Conservation (phyloP, 2,113 vertebrate genomes). For the Stegostoma tigrinum region DNA sequence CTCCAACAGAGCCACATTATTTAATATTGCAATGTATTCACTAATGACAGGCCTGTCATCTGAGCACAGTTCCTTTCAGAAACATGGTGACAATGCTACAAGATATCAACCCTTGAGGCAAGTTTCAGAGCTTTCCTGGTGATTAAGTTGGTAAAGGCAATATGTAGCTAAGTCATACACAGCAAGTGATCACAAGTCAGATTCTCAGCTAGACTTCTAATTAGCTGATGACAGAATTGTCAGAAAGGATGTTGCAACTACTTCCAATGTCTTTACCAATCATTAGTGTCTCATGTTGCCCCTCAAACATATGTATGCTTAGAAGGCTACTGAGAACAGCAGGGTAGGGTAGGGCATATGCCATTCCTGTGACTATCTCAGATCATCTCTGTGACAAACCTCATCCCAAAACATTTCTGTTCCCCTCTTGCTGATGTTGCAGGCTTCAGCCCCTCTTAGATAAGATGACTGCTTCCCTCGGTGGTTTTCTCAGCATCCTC, state of each 20-base stretch:
- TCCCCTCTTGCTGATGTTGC: background rate
- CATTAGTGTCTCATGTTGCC: background rate
- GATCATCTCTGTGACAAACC: background rate
- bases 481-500: background rate
- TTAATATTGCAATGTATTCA: background rate
- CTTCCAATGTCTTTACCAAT: background rate
- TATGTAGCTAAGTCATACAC: background rate
- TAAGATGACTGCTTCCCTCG: background rate
- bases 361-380: background rate
- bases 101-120: background rate
- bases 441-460: background rate
- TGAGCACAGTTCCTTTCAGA: background rate
- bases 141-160: background rate
- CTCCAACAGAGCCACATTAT: background rate
- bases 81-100: background rate
- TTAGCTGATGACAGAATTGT: background rate
- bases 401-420: background rate
- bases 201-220: background rate
- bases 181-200: background rate
- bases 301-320: background rate
- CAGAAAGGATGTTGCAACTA: background rate
- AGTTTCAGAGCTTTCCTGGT: background rate
- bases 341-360: background rate
- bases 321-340: background rate
- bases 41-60: background rate